Conservation (phyloP, 2,113 vertebrate species). For the Circaetus gallicus region DNA sequence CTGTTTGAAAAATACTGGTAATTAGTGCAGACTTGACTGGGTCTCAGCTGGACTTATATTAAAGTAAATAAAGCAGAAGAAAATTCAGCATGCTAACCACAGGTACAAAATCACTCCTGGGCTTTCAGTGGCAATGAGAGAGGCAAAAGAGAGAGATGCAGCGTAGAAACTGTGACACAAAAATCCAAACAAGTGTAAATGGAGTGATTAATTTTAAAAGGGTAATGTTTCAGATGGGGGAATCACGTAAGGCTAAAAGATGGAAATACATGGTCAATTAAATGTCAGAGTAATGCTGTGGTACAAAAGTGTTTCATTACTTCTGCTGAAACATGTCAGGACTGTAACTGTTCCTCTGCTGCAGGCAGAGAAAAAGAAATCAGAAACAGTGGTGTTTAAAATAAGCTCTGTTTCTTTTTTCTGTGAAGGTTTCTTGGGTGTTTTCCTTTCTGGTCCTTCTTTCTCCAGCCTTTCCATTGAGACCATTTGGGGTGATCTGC, state of each 20-base stretch:
- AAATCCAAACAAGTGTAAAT: constrained; percentile 10
- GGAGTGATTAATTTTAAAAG: neutral
- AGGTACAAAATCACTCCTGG: neutral
- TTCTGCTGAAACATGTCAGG: neutral
- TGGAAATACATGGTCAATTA: neutral
- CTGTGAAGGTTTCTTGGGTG: neutral
- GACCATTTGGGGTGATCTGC: neutral
- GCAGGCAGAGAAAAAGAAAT: neutral
- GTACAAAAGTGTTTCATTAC: neutral
- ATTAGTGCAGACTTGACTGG: neutral
- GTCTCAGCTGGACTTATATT: neutral
- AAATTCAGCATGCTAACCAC: neutral
- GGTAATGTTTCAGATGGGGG: neutral
- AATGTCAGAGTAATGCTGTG: constrained; percentile 5
- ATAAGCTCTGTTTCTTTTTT: neutral
- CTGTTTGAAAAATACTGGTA: neutral
- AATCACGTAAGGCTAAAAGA: neutral
- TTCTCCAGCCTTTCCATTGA: neutral
- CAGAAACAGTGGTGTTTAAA: neutral
- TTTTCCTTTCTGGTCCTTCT: neutral
- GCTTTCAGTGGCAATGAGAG: neutral
- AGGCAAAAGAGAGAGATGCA: neutral
- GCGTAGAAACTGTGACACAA: neutral
- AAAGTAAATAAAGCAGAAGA: neutral
- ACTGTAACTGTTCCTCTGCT: neutral